Conservation (phyloP, 2,888 invertebrate species). For the Troglohyphantes excavatus region DNA sequence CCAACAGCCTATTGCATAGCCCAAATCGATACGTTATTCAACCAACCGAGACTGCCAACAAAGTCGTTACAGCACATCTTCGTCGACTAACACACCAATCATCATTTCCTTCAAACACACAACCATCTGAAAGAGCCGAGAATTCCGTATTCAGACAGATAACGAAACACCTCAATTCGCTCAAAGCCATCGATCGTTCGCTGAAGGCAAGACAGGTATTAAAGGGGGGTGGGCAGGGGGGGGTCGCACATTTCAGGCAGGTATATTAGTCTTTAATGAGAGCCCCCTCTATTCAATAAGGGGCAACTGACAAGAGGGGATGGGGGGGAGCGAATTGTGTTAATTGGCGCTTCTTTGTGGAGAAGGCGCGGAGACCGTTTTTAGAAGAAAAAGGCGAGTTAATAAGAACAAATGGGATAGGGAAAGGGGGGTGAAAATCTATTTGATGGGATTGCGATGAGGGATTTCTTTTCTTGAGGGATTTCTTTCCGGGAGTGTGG, state of each 20-base stretch:
- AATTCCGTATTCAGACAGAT: no score
- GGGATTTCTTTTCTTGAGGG: neutral
- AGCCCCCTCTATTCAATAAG: slow-evolving; percentile 16
- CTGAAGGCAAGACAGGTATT: slow-evolving; percentile 9
- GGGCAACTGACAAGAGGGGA: neutral
- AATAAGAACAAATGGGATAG: neutral
- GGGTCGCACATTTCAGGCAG: neutral
- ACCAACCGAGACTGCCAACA: no score
- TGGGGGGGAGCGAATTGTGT: slow-evolving; percentile 12
- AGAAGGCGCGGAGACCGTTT: neutral
- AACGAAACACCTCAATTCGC: no score
- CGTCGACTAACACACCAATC: no score
- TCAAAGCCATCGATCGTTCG: slow-evolving; percentile 3
- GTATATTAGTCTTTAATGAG: slow-evolving; percentile 36
- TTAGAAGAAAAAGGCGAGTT: neutral
- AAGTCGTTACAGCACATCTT: no score
- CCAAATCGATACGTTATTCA: no score
- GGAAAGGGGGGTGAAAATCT: neutral
- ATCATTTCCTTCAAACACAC: no score
- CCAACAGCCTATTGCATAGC: no score
- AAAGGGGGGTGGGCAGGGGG: neutral
- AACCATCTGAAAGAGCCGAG: no score
- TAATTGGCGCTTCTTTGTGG: slow-evolving; percentile 3
- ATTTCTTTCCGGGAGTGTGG: neutral
- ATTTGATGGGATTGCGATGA: neutral